Conservation (phyloP, 2,113 vertebrate genomes). For the Morone saxatilis region DNA sequence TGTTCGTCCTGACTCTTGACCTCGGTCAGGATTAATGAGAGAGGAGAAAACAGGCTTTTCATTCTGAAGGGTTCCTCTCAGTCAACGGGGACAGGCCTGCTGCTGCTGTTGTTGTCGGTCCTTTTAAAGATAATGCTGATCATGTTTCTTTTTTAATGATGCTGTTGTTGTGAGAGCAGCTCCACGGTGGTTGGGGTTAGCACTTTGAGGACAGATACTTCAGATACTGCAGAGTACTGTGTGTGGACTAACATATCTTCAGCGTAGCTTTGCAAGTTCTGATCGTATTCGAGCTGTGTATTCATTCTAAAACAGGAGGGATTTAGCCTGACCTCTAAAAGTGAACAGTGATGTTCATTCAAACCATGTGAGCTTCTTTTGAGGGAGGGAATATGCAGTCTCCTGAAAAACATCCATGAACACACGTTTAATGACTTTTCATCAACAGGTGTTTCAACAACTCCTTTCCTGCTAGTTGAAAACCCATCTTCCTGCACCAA, state of each 20-base stretch:
- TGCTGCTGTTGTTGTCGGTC: conserved; percentile 10
- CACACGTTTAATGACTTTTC: neutral
- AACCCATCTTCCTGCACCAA: too few species aligned
- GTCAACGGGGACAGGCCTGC: conserved; percentile 30
- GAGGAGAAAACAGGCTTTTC: conserved; percentile 14
- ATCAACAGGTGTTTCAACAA: too few species aligned
- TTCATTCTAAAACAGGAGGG: neutral
- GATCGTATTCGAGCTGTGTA: neutral
- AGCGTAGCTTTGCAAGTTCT: neutral
- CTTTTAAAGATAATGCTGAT: conserved; percentile 42
- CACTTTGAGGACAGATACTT: conserved; percentile 8
- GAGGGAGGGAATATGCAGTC: neutral
- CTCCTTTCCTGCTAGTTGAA: too few species aligned
- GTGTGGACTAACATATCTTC: conserved; percentile 1
- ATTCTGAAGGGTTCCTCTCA: conserved; percentile 41
- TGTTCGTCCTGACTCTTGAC: neutral
- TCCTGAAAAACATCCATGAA: neutral
- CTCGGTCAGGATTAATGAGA: conserved; percentile 13
- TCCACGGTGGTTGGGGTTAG: conserved; percentile 13
- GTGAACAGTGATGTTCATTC: too few species aligned
- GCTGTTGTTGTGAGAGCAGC: conserved; percentile 29
- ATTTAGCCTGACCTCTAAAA: neutral
- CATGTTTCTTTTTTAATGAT: conserved; percentile 36
- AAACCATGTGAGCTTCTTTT: neutral
- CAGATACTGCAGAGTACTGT: neutral